phyloP scores from a whole-genome alignment of 1,140 invertebrate genomes.

The Pomacea maculata region DNA sequence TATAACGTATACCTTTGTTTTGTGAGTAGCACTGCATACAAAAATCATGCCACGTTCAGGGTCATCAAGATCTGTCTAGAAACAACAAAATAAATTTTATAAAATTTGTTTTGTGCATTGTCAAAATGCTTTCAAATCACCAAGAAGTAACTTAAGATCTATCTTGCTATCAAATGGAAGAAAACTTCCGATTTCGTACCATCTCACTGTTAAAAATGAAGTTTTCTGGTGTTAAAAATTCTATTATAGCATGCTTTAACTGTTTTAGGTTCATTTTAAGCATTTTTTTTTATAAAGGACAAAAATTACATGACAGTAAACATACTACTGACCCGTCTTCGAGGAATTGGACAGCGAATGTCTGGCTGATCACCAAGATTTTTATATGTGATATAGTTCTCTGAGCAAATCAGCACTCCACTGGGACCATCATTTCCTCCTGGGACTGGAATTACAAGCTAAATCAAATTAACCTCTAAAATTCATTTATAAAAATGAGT shows the following conservation, averaged over 20 bases:
- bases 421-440: slow-evolving; percentile 98
- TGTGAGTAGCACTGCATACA: slow-evolving; percentile 98
- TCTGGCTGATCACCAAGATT: slow-evolving; percentile 99
- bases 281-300: no score
- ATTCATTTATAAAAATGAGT: background rate
- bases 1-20: slow-evolving; percentile 78
- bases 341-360: slow-evolving; percentile 97
- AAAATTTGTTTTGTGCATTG: no score
- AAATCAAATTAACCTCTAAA: background rate
- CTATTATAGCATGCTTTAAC: no score
- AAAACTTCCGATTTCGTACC: no score
- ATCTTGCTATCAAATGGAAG: no score
- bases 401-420: slow-evolving; percentile 98
- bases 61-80: slow-evolving; percentile 97
- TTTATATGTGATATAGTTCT: slow-evolving; percentile 99
- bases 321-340: slow-evolving; percentile 75
- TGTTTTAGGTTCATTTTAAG: no score
- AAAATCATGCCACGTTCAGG: slow-evolving; percentile 99
- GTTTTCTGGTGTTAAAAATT: no score
- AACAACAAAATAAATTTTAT: slow-evolving; percentile 26
- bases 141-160: no score
- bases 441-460: slow-evolving; percentile 65
- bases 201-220: no score
- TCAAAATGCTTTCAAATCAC: no score
- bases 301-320: background rate